Evolutionary conservation across 2,888 invertebrate genomes (phyloP).

Genomic region (Hirtodrosophila confusa): DNA sequence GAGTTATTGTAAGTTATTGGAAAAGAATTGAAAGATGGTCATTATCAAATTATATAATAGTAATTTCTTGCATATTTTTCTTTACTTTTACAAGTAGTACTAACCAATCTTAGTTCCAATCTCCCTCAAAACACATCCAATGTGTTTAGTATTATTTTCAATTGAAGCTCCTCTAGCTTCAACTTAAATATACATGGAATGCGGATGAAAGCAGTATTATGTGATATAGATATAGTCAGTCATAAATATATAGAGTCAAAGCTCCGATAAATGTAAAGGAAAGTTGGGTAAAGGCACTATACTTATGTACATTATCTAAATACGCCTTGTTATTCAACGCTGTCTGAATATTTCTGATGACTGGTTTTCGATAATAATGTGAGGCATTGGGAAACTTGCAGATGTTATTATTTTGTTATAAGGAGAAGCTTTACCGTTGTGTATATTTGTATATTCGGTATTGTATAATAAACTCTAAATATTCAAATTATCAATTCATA

Average conservation of each 20-base stretch:
- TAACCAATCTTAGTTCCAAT: too few species aligned
- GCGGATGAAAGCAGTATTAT: too few species aligned
- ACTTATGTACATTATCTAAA: constrained; percentile 1
- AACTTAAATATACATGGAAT: too few species aligned
- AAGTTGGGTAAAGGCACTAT: constrained; percentile 3
- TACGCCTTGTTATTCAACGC: constrained; percentile 13
- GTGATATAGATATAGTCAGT: too few species aligned
- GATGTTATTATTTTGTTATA: constrained; percentile 1
- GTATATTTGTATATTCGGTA: neutral
- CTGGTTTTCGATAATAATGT: constrained; percentile 20
- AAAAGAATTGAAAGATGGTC: too few species aligned
- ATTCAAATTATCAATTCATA: constrained; percentile 33
- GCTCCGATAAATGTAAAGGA: neutral
- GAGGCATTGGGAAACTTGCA: constrained; percentile 3
- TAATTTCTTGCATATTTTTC: too few species aligned
- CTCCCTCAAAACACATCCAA: too few species aligned
- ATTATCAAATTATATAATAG: too few species aligned
- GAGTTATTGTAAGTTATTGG: too few species aligned
- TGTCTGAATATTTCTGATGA: neutral
- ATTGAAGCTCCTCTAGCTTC: too few species aligned
- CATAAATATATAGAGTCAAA: neutral
- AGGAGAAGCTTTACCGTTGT: constrained; percentile 6
- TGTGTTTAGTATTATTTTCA: too few species aligned
- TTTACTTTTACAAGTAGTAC: too few species aligned
- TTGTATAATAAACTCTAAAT: constrained; percentile 12